phyloP scores from a whole-genome alignment of 2,797 vertebrate genomes.

The Argyrosomus regius region DNA sequence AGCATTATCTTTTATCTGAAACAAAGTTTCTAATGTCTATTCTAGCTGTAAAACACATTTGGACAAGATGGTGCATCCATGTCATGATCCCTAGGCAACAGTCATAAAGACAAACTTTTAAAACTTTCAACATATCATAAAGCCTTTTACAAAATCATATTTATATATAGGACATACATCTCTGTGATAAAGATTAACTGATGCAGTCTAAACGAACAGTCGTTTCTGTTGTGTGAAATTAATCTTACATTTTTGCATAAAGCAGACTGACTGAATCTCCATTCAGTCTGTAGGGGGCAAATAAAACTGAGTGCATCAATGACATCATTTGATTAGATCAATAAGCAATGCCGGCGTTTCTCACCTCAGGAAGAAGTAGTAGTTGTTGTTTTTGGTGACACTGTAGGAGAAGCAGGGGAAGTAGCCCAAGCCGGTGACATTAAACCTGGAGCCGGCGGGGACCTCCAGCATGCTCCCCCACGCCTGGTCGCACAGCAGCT shows the following conservation, averaged over 20 bases:
- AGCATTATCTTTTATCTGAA: neutral
- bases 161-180: neutral
- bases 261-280: neutral
- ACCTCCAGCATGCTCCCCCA: slow-evolving; percentile 92
- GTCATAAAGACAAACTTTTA: neutral
- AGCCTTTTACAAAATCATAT: neutral
- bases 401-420: slow-evolving; percentile 90
- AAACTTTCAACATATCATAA: neutral
- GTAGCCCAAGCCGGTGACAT: slow-evolving; percentile 89
- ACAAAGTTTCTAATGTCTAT: neutral
- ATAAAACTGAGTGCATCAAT: neutral
- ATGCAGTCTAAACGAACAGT: neutral
- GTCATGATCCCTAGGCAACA: slow-evolving; percentile 7
- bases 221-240: neutral
- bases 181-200: neutral
- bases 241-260: neutral
- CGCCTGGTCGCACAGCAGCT: slow-evolving; percentile 90
- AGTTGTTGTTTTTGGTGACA: slow-evolving; percentile 88
- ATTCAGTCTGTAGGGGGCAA: neutral
- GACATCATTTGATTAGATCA: neutral
- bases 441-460: slow-evolving; percentile 88
- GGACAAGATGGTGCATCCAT: neutral
- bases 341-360: neutral
- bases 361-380: slow-evolving; percentile 91
- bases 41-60: slow-evolving; percentile 3